Conservation (phyloP, 2,113 vertebrate species). For the Donacobius atricapilla region DNA sequence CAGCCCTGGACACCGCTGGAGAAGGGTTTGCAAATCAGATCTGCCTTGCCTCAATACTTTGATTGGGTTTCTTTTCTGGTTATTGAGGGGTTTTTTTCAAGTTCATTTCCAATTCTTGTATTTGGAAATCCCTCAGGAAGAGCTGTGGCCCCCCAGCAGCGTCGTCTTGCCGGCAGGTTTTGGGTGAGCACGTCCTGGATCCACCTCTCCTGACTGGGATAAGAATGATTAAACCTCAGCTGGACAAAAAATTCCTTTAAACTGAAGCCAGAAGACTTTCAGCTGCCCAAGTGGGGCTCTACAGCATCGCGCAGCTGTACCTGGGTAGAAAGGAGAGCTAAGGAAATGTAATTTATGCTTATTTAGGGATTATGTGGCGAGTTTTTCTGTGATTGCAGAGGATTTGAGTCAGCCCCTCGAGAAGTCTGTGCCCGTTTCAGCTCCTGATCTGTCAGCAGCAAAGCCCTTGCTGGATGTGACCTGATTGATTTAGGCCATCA, state of each 20-base stretch:
- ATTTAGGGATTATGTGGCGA: not conserved
- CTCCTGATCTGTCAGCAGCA: not conserved
- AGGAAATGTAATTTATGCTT: not conserved
- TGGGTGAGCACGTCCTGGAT: not conserved
- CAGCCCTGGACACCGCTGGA: not conserved
- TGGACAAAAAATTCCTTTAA: not conserved
- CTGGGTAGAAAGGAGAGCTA: not conserved
- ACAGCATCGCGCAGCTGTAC: not conserved
- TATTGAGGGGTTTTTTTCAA: accelerated
- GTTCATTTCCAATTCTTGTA: accelerated
- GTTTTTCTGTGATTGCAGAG: not conserved
- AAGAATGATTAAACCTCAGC: not conserved
- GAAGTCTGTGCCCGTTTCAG: not conserved
- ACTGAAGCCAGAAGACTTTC: not conserved
- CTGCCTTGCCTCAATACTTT: not conserved
- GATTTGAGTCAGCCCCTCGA: not conserved
- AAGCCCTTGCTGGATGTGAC: not conserved
- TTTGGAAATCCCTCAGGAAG: not conserved
- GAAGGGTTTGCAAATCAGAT: not conserved
- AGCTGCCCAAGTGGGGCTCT: not conserved
- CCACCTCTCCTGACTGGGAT: not conserved
- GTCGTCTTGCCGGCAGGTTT: not conserved
- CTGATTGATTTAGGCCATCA: not conserved
- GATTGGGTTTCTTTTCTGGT: not conserved
- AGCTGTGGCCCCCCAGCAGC: not conserved